Evolutionary conservation across 2,888 invertebrate species (phyloP), one percentile per base, ranked within the genome.

Genomic region (Limnephilus rhombicus): DNA sequence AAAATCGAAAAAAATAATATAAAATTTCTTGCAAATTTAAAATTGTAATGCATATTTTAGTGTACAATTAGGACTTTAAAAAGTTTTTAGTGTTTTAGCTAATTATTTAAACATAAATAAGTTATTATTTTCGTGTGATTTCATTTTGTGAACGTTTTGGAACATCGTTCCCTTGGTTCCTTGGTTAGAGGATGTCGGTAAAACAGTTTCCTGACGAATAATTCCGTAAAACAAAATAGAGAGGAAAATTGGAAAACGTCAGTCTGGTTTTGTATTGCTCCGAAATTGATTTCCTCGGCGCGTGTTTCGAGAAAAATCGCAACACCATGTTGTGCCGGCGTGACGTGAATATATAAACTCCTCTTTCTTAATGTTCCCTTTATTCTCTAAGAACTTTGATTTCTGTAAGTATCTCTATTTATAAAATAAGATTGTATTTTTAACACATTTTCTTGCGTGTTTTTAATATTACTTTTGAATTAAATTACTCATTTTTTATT

Each of bases 191-290:
- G 53, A 49, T 34, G 91, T 91, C 91, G 91, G 49, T 87, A 91
- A 68, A 49, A 91, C 81, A 91, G 91, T 41, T 91, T 91, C 18
- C 91, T 82, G 15, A 7, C 4, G 15, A 4, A 24, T 12, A 49
- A 80, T 81, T 41, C 49, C 15, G 24, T 34, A 91, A 91, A 87
- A 91, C 37, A 91, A 80, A 86, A n/a, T 37, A 86, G 29, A 45
- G 89, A 87, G 91, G 81, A 85, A 91, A 91, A 91, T 41, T 45
- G n/a, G 89, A 29, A 88, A 90, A 91, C 87, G 81, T 91, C 87
- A 80, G 37, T 53, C 53, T 18, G 53, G 34, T 85, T 34, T 13
- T 85, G 85, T 49, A 34, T 53, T 86, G 80, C 41, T 13, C 49
- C n/a, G 12, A 86, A 88, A n/a, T 85, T 88, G 89, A 91, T 91